phyloP scores from a whole-genome alignment of 2,113 vertebrate genomes.

The Camelus bactrianus region DNA sequence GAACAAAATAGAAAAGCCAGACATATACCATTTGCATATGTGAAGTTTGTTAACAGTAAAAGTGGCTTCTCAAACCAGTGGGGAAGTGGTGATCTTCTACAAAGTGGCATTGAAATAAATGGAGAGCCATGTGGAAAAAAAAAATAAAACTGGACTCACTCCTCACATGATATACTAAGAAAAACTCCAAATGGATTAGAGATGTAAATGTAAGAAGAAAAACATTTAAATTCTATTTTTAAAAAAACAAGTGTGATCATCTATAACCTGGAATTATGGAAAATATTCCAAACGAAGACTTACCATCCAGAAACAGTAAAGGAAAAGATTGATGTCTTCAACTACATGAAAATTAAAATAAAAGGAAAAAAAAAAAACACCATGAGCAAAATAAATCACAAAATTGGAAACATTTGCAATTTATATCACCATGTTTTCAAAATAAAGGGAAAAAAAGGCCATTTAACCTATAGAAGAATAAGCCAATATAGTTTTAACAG shows the following conservation, averaged over 20 bases:
- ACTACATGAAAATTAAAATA: constrained; percentile 21
- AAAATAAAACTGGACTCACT: constrained; percentile 10
- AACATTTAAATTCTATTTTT: constrained; percentile 27
- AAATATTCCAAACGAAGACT: not conserved
- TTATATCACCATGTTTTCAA: constrained; percentile 34
- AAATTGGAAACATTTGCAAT: constrained; percentile 43
- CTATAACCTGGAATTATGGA: not conserved
- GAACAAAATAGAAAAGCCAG: constrained; percentile 1
- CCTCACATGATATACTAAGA: constrained; percentile 22
- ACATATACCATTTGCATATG: not conserved
- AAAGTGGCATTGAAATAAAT: not conserved
- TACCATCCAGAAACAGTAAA: not conserved
- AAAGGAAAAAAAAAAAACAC: not conserved
- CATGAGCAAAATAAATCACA: not conserved
- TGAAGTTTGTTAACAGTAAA: not conserved
- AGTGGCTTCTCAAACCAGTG: not conserved
- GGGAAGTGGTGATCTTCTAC: not conserved
- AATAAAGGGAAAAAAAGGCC: constrained; percentile 47
- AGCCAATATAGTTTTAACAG: not conserved
- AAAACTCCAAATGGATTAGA: constrained; percentile 44
- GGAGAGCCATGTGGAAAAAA: not conserved
- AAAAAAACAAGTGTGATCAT: not conserved
- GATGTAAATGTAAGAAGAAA: constrained; percentile 35
- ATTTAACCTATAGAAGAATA: not conserved
- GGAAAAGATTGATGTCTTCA: not conserved